phyloP scores from a whole-genome alignment of 1,140 invertebrate species.

The Ostrea edulis region DNA sequence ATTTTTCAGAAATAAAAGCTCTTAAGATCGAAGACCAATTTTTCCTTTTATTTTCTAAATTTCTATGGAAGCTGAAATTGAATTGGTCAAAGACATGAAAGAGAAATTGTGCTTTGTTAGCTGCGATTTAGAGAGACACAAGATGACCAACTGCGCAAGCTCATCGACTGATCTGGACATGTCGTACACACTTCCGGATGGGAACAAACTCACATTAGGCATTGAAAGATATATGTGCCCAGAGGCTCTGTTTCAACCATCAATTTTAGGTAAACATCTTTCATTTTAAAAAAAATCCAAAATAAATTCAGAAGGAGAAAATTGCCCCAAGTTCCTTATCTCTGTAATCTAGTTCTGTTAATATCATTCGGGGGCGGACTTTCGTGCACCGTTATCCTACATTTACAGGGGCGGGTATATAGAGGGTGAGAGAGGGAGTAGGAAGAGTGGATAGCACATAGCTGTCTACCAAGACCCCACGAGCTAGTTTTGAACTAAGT shows the following conservation, averaged over 20 bases:
- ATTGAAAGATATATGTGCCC: conserved; percentile 74
- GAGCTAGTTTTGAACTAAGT: too few species aligned
- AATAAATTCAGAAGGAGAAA: too few species aligned
- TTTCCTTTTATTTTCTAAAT: background rate
- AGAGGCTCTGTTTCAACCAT: conserved; percentile 86
- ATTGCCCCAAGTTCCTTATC: too few species aligned
- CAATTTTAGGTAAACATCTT: background rate
- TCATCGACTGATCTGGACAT: conserved; percentile 71
- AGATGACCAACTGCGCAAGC: conserved; percentile 94
- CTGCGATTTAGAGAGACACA: conserved; percentile 96
- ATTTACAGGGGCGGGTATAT: too few species aligned
- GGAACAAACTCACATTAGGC: conserved; percentile 75
- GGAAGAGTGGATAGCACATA: too few species aligned
- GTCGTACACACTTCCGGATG: conserved; percentile 80
- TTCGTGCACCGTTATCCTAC: conserved; percentile 78
- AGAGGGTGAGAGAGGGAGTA: too few species aligned
- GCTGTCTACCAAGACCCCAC: too few species aligned
- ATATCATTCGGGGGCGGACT: background rate
- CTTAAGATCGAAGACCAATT: background rate
- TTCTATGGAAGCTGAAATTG: conserved; percentile 78
- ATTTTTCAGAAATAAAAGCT: background rate
- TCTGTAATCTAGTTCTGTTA: too few species aligned
- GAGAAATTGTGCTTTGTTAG: conserved; percentile 95
- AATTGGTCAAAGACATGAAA: conserved; percentile 79
- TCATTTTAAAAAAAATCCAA: too few species aligned